phyloP scores from a whole-genome alignment of 1,140 invertebrate species.

The Drosophila paulistorum region DNA sequence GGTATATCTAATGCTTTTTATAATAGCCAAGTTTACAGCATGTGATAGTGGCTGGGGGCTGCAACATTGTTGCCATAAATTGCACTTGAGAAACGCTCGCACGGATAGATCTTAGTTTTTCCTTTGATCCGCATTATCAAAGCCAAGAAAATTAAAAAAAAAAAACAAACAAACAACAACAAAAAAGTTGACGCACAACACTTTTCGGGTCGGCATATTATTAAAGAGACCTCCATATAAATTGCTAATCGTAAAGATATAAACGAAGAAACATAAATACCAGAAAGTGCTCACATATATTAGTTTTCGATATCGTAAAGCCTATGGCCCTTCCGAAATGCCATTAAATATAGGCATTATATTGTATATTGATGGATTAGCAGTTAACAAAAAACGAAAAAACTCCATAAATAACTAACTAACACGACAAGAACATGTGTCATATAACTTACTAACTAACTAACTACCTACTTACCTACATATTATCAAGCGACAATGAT shows the following conservation, averaged over 20 bases:
- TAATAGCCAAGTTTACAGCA: background rate
- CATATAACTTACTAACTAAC: too few species aligned
- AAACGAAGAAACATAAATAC: slow-evolving; percentile 1
- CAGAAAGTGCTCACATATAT: background rate
- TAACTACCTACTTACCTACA: slow-evolving; percentile 5
- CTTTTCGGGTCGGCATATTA: background rate
- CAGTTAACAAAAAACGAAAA: background rate
- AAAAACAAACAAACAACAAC: too few species aligned
- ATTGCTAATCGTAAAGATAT: slow-evolving; percentile 19
- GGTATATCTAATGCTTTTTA: slow-evolving; percentile 3
- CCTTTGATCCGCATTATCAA: background rate
- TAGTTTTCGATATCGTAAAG: slow-evolving; percentile 15
- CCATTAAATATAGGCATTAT: background rate
- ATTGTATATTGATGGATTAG: slow-evolving; percentile 26
- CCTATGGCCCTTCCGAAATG: slow-evolving; percentile 6
- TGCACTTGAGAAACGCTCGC: background rate
- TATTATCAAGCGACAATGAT: slow-evolving; percentile 18
- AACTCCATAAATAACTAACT: too few species aligned
- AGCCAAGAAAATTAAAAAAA: background rate
- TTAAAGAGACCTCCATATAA: background rate
- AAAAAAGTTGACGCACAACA: too few species aligned
- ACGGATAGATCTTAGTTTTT: background rate
- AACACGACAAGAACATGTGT: too few species aligned
- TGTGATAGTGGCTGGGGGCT: background rate
- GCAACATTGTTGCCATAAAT: slow-evolving; percentile 1